Percentiles rank a stretch among this genome's conserved stretches.
These are phyloP conservation scores for Drosophila nigromelanica DNA, from an alignment of 1,140 invertebrate species.

Conservation along the genomic window DNA sequence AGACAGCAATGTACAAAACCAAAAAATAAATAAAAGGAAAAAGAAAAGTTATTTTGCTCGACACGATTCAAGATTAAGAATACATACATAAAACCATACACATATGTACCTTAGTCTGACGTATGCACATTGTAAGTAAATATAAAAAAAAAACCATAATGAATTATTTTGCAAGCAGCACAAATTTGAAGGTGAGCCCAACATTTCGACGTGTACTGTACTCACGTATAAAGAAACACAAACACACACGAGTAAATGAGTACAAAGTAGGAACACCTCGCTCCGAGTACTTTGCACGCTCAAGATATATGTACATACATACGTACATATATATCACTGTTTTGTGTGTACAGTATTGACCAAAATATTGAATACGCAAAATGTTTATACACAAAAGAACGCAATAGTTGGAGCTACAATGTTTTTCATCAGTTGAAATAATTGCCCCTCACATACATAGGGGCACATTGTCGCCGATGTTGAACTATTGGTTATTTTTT, in stretches of 20 bases:
- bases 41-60: slow-evolving; percentile 34
- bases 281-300: slow-evolving; percentile 38
- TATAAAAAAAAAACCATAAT: slow-evolving; percentile 25
- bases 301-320: slow-evolving; percentile 27
- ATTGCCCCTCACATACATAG: slow-evolving; percentile 17
- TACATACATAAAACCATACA: neutral
- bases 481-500: slow-evolving; percentile 74
- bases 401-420: slow-evolving; percentile 28
- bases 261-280: slow-evolving; percentile 41
- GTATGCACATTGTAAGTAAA: slow-evolving; percentile 14
- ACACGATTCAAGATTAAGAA: slow-evolving; percentile 36
- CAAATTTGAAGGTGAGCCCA: slow-evolving; percentile 44
- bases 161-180: slow-evolving; percentile 45
- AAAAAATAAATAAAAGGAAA: slow-evolving; percentile 23
- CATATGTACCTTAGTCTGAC: slow-evolving; percentile 5
- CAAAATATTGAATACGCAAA: slow-evolving; percentile 37
- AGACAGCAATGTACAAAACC: slow-evolving; percentile 5
- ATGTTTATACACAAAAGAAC: slow-evolving; percentile 25
- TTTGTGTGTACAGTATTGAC: slow-evolving; percentile 40
- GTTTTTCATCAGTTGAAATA: slow-evolving; percentile 61
- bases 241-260: slow-evolving; percentile 30
- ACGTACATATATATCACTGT: slow-evolving; percentile 23
- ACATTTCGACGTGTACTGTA: slow-evolving; percentile 48
- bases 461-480: slow-evolving; percentile 63
- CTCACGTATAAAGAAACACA: slow-evolving; percentile 9